These are phyloP conservation scores for Thereva unica DNA, from an alignment of 2,888 invertebrate genomes.

Conservation along the genomic window DNA sequence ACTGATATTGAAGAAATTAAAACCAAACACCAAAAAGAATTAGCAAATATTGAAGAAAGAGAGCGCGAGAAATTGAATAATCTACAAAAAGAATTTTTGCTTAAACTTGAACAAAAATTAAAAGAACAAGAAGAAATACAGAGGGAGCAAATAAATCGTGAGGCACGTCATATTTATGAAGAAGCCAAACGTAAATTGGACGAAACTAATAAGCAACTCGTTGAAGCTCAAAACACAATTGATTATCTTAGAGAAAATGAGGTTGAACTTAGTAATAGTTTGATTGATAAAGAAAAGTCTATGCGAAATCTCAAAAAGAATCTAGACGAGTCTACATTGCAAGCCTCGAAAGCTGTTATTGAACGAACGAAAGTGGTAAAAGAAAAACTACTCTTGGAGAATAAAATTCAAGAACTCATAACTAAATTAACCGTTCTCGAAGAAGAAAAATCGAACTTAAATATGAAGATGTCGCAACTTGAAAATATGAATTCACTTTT, in stretches of 20 bases:
- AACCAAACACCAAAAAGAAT: conserved; percentile 47
- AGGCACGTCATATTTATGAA: conserved; percentile 64
- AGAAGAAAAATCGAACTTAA: conserved; percentile 51
- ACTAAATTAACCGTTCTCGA: conserved; percentile 46
- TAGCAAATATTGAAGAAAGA: conserved; percentile 47
- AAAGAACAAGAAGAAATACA: conserved; percentile 50
- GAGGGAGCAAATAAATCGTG: conserved; percentile 61
- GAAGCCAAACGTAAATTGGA: conserved; percentile 60
- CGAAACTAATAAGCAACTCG: conserved; percentile 58
- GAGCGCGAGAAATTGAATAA: conserved; percentile 48
- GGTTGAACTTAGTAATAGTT: conserved; percentile 54
- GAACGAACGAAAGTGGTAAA: conserved; percentile 75
- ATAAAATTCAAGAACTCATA: conserved; percentile 49
- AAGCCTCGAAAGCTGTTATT: conserved; percentile 72
- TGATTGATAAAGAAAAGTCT: conserved; percentile 58
- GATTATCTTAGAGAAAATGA: conserved; percentile 58
- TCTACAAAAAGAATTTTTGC: conserved; percentile 45
- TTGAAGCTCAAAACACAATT: conserved; percentile 55
- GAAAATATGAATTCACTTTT: conserved; percentile 53
- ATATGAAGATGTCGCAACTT: conserved; percentile 50
- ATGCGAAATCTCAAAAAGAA: conserved; percentile 67
- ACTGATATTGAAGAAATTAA: conserved; percentile 51
- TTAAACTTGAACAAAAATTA: conserved; percentile 46
- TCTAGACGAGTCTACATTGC: conserved; percentile 72
- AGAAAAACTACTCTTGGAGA: conserved; percentile 70